These are phyloP conservation scores for Neoascia interrupta DNA, from an alignment of 2,888 invertebrate genomes.

Conservation along the genomic window DNA sequence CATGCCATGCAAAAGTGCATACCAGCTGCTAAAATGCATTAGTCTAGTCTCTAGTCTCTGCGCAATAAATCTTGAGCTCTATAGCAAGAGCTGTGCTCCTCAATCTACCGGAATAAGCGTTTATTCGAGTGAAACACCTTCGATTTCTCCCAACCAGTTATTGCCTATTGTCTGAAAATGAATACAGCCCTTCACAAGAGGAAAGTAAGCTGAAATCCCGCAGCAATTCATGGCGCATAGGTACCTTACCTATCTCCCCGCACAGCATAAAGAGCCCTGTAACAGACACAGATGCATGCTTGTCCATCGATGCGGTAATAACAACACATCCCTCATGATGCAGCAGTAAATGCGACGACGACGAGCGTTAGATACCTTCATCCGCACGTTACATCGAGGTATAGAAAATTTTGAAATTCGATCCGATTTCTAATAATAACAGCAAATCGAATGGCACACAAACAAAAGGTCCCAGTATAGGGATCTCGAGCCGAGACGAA, in stretches of 20 bases:
- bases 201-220: constrained; percentile 14
- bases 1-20: no score
- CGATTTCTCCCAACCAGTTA: no score
- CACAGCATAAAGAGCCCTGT: constrained; percentile 8
- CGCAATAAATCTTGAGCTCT: no score
- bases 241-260: no score
- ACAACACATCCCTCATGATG: constrained; percentile 55
- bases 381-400: constrained; percentile 27
- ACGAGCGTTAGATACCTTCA: constrained; percentile 31
- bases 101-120: no score
- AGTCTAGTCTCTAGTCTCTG: no score
- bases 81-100: no score
- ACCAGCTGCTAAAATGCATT: no score
- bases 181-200: constrained; percentile 19
- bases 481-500: no score
- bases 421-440: constrained; percentile 63
- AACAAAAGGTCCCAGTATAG: no score
- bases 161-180: constrained; percentile 8
- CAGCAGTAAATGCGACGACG: constrained; percentile 45
- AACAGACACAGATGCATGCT: constrained; percentile 41
- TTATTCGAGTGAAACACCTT: constrained; percentile 23
- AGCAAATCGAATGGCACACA: constrained; percentile 64
- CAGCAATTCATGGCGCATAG: constrained; percentile 13
- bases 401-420: constrained; percentile 54
- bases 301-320: constrained; percentile 57